These are phyloP conservation scores for Parochlus steinenii DNA, from an alignment of 2,888 invertebrate species.

Conservation along the genomic window DNA sequence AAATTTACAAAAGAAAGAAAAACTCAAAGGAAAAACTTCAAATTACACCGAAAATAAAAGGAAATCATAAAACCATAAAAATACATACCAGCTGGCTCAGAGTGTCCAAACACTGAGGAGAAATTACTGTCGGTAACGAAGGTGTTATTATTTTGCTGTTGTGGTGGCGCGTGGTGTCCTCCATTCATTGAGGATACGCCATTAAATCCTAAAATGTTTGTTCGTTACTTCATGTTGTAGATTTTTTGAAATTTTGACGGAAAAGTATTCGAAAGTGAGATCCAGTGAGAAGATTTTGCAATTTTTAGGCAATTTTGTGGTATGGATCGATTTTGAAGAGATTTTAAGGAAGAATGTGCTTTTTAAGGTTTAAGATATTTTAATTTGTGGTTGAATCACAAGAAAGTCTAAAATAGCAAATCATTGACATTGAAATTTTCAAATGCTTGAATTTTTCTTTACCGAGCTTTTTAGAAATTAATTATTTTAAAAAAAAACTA, in stretches of 20 bases:
- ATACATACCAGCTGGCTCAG: conserved; percentile 47
- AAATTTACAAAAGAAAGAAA: not conserved
- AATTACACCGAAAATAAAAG: conserved; percentile 11
- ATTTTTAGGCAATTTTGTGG: no score
- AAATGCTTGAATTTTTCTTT: no score
- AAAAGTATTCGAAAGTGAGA: no score
- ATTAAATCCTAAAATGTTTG: conserved; percentile 29
- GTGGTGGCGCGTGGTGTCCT: conserved; percentile 21
- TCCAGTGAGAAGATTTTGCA: no score
- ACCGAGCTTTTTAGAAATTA: no score
- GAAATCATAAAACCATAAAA: conserved; percentile 14
- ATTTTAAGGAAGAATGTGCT: not conserved
- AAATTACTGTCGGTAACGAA: conserved; percentile 80
- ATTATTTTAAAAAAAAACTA: no score
- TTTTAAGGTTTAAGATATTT: not conserved
- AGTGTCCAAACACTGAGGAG: conserved; percentile 70
- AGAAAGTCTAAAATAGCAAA: no score
- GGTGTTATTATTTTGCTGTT: conserved; percentile 32
- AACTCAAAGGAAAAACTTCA: not conserved
- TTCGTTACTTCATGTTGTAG: conserved; percentile 1
- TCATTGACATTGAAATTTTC: no score
- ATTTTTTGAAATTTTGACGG: no score
- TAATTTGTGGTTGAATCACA: not conserved
- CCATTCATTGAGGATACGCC: conserved; percentile 23
- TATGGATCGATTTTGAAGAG: no score